Base-by-base conservation (phyloP, 2,113 vertebrate genomes). In the Zosterops hypoxanthus region DNA sequence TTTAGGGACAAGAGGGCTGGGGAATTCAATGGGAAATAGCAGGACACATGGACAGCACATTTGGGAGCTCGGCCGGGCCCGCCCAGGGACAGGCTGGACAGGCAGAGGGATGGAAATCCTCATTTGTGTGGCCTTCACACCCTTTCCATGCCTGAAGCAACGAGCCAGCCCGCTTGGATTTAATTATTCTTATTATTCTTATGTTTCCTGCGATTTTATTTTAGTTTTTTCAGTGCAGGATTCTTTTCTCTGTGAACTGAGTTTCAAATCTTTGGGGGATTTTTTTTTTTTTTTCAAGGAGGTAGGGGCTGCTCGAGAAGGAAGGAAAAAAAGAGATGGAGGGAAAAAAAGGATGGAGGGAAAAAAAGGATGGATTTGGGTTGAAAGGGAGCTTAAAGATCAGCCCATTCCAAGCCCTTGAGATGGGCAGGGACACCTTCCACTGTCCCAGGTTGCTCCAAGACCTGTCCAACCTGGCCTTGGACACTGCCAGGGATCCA, bases 21-120 rank as follows among this genome's bases (percentile, higher is more conserved):
- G 69, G 68, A 84, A 66, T 79, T 79, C 81, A 44, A 49, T 41
- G 85, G 57, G 81, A 75, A 82, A 12, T 0, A 7, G 50, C 0
- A 1, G 28, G 3, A 94, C 95, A 95, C 88, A 85, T 82, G 92
- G 90, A 66, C 61, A 61, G 61, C 94, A 93, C 70, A 92, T 95
- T 49, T 31, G 82, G 79, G 91, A 95, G 41, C 53, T 4, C 53
- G 2, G 77, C 36, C 15, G 36, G 31, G 76, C 14, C 70, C 5
- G 0, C 72, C 56, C 60, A 10, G 12, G 65, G 77, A 42, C 44
- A 5, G 28, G 70, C 76, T 66, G 1, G 16, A 17, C 9, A 16
- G 10, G 4, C 44, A 14, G 57, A 66, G 66, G 83, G 86, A 24
- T 7, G 8, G 12, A 5, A 55, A 6, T 21, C n/a, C 70, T 24